Evolutionary conservation across 2,113 vertebrate species (phyloP).

Genomic region (Todiramphus chloris): DNA sequence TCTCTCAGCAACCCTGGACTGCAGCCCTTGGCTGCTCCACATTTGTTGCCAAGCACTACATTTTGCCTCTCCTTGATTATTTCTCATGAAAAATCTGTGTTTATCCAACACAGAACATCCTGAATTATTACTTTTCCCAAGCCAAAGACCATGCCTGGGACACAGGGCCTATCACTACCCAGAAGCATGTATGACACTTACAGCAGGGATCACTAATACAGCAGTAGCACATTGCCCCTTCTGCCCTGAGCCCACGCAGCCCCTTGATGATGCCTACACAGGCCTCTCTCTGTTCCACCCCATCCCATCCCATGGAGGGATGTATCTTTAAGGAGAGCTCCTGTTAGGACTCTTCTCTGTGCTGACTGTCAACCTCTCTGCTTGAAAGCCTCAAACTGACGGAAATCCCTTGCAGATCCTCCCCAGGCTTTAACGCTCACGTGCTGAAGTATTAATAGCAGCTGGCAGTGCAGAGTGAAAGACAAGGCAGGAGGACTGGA

Average conservation of each 20-base stretch:
- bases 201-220: not conserved
- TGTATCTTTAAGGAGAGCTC: not conserved
- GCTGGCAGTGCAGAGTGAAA: not conserved
- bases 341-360: not conserved
- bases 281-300: not conserved
- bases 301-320: fast-evolving
- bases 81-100: not conserved
- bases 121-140: not conserved
- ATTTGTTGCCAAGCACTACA: not conserved
- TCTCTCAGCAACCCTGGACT: not conserved
- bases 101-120: not conserved
- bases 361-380: not conserved
- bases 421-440: not conserved
- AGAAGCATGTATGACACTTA: not conserved
- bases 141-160: not conserved
- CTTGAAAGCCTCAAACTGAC: not conserved
- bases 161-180: not conserved
- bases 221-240: not conserved
- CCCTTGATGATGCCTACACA: not conserved
- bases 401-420: conserved; percentile 1
- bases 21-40: not conserved
- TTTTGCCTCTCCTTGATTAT: not conserved
- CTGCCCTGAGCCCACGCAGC: not conserved
- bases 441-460: not conserved
- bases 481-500: not conserved